Evolutionary conservation across 2,797 vertebrate species (phyloP), one percentile per base, ranked within the genome.

Genomic region (Propithecus perrieri): DNA sequence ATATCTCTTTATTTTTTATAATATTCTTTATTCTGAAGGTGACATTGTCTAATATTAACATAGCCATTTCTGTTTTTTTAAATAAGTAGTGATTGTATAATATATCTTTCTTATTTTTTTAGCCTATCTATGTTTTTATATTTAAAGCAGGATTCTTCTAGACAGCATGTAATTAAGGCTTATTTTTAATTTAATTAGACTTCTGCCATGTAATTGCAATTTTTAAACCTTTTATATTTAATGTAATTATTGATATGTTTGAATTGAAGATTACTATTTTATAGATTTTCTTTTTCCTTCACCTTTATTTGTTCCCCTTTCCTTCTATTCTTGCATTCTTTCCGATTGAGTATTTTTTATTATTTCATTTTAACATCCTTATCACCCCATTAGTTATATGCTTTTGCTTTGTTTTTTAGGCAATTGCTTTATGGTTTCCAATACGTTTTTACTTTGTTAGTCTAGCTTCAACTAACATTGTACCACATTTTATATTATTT

Each of bases 191-290:
- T 50, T 91, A 81, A 88, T 50, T 87, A 30, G 33, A 84, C 61
- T 55, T 80, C 75, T 93, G n/a, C n/a, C 65, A 69, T 48, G 38
- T 91, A 69, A 57, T 91, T 22, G 24, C 3, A 72, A 46, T 74
- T 43, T 89, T 95, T 94, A 96, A 85, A 81, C 30, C 35, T 91
- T 78, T 53, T 78, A 50, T n/a, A 88, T 80, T 95, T 71, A 91
- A 88, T 57, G 1, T 81, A 78, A 81, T 89, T 94, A 55, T 22
- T 59, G 26, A 85, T 81, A 85, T 46, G 61, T n/a, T 61, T 94
- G 48, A 30, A 4, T 67, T 74, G 33, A 83, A 41, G 35, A 83
- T 78, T 80, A 53, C 26, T 95, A 8, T 85, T 83, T 85, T 87
- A 1, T 18, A 57, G 17, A 28, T 55, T 86, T 80, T 80, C 63